Percentiles rank a stretch among this genome's conserved stretches.
These are phyloP conservation scores for Capromys pilorides DNA, from an alignment of 2,797 vertebrate species.

Conservation along the genomic window DNA sequence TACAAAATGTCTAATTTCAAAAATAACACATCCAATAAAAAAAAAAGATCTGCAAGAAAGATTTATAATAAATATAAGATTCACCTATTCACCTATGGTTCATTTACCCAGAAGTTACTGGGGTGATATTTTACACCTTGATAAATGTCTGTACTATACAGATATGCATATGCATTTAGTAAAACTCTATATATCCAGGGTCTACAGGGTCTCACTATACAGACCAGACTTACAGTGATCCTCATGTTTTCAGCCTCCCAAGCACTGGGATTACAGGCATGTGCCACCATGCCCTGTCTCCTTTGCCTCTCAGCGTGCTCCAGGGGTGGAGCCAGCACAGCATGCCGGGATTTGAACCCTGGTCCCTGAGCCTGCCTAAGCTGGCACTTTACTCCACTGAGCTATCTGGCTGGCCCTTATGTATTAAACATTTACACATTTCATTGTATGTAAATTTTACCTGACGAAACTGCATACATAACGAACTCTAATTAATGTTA, in stretches of 20 bases:
- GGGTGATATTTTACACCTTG: neutral
- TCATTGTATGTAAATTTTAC: neutral
- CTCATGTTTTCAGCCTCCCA: too few relatives aligned
- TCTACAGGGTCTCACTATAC: too few relatives aligned
- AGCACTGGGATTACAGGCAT: too few relatives aligned
- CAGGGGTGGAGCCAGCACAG: too few relatives aligned
- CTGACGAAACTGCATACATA: neutral
- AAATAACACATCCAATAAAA: neutral
- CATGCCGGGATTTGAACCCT: too few relatives aligned
- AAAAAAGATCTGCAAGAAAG: neutral
- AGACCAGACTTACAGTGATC: too few relatives aligned
- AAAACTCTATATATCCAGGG: too few relatives aligned
- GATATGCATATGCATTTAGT: neutral
- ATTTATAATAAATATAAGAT: neutral
- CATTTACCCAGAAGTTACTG: neutral
- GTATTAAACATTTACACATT: neutral
- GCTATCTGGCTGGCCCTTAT: too few relatives aligned
- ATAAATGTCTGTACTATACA: neutral
- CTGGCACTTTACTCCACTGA: too few relatives aligned
- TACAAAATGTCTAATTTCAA: neutral
- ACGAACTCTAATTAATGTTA: neutral
- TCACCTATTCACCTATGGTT: neutral
- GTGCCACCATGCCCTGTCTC: too few relatives aligned
- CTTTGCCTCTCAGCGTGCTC: too few relatives aligned
- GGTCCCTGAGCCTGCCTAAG: too few relatives aligned